Evolutionary conservation across 2,797 vertebrate genomes (phyloP).

Genomic region (Darevskia nairensis): DNA sequence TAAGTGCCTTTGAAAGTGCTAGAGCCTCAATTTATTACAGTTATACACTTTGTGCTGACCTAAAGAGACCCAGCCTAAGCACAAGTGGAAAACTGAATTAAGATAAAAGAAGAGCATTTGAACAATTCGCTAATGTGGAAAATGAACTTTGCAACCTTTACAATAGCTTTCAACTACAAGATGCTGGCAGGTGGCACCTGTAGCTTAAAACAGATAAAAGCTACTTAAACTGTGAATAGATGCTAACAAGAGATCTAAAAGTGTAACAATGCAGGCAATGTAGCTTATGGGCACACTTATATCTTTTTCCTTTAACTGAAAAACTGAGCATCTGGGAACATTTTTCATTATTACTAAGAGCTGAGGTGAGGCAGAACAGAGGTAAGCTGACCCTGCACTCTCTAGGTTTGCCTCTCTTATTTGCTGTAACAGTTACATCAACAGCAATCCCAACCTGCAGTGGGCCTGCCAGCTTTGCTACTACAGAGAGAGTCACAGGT

Average conservation of each 20-base stretch:
- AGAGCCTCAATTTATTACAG: conserved; percentile 32
- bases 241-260: conserved; percentile 7
- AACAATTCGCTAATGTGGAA: conserved; percentile 66
- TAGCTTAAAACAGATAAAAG: conserved; percentile 36
- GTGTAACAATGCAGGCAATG: not conserved
- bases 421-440: not conserved
- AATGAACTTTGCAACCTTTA: conserved; percentile 62
- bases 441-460: not conserved
- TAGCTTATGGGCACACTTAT: not conserved
- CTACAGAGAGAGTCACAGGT: not conserved
- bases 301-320: not conserved
- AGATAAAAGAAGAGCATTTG: conserved; percentile 66
- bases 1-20: not conserved
- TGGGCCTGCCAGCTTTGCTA: not conserved
- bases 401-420: not conserved
- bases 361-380: not conserved
- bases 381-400: too few species aligned
- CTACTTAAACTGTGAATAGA: not conserved
- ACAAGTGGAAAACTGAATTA: conserved; percentile 63
- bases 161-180: conserved; percentile 70
- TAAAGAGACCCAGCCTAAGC: conserved; percentile 57
- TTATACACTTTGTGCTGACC: conserved; percentile 52
- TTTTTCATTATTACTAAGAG: not conserved
- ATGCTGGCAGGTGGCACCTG: conserved; percentile 65
- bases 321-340: not conserved